Base-by-base conservation (phyloP, 2,113 vertebrate species). In the Thalassarche chlororhynchos region DNA sequence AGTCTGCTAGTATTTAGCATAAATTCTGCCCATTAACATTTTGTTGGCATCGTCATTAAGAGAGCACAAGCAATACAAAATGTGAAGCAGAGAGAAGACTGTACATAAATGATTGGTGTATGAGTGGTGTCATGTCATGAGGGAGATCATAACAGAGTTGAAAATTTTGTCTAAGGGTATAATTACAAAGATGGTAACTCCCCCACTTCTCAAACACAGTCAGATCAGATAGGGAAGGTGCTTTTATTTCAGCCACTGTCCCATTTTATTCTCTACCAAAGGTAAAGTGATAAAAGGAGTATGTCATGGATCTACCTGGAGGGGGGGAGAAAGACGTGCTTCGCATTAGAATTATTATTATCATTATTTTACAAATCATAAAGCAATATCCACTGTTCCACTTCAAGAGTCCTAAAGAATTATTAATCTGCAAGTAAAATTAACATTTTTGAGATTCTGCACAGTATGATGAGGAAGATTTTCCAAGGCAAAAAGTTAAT, bases 311-410 rank as follows among this genome's bases (percentile, higher is more conserved):
- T 80, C 15, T 64, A 7, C 10, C 12, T 31, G 26, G 54, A 36
- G 24, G 15, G 5, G 5, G 2, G 6, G 12, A 58, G 19, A 62
- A 79, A 75, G 12, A 26, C 1, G 0, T 36, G 9, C 6, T 93
- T 79, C 38, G 17, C 12, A 29, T 60, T 71, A 76, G 8, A 87
- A 75, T 38, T 3, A 52, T 31, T 31, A 18, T 21, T 19, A 40
- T 19, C 10, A 38, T 6, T 64, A 26, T 55, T 85, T 88, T 72
- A 20, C 16, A 62, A 88, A 62, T 46, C 38, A 42, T 64, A 68
- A 85, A 54, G 2, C 5, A 21, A 14, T 31, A 44, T 4, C 10
- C 12, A 52, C 25, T 28, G 24, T 17, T 91, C 11, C 17, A 52
- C 3, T 74, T 65, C 13, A 70, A 34, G 6, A 4, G 9, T 69